Conservation (phyloP, 2,113 vertebrate species). For the Pollimyrus isidori region DNA sequence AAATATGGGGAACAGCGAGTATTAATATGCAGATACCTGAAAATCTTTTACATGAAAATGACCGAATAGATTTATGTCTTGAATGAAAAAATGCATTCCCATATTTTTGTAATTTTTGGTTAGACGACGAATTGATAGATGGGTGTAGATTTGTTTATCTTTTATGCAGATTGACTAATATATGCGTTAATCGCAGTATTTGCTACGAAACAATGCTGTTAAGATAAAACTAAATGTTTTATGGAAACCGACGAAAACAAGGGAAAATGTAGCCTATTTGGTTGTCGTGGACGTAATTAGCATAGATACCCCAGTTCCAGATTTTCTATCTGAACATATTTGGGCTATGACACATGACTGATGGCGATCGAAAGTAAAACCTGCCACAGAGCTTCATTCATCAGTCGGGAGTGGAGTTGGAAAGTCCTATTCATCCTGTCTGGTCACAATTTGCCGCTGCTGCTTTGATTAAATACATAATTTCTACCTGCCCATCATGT, state of each 20-base stretch:
- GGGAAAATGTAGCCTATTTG: background rate
- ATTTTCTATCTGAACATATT: slow-evolving; percentile 35
- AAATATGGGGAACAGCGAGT: background rate
- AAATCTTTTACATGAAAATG: background rate
- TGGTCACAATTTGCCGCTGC: background rate
- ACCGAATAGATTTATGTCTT: background rate
- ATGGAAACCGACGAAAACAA: background rate
- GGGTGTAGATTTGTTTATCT: background rate
- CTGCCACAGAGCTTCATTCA: slow-evolving; percentile 39
- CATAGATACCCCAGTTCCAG: slow-evolving; percentile 18
- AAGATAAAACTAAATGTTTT: background rate
- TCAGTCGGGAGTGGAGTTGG: slow-evolving; percentile 15
- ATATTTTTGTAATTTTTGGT: background rate
- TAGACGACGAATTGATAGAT: background rate
- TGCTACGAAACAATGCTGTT: background rate
- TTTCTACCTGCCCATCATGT: background rate
- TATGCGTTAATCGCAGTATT: background rate
- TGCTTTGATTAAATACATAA: background rate
- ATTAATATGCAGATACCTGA: background rate
- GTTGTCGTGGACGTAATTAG: background rate
- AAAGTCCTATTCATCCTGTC: slow-evolving; percentile 28
- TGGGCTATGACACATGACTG: slow-evolving; percentile 31
- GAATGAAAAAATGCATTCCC: background rate
- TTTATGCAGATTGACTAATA: background rate
- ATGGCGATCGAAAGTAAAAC: slow-evolving; percentile 39